These are phyloP conservation scores for Anaspis maculata DNA, from an alignment of 2,888 invertebrate genomes.

Conservation along the genomic window DNA sequence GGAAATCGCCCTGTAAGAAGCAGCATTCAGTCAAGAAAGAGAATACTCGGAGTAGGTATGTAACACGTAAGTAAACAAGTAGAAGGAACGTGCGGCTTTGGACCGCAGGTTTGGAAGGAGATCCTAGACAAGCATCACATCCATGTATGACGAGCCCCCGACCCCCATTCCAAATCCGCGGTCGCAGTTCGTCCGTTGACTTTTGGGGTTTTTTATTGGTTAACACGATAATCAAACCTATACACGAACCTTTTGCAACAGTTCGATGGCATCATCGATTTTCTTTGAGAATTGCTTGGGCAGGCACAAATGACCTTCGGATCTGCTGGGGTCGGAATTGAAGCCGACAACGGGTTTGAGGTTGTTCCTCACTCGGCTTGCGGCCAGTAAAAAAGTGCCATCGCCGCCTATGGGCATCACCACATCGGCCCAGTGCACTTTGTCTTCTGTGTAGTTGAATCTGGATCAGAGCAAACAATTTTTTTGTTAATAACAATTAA, in stretches of 20 bases:
- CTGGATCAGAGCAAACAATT: slow-evolving; percentile 42
- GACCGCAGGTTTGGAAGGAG: too few relatives aligned
- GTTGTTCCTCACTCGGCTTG: slow-evolving; percentile 66
- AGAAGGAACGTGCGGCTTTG: too few relatives aligned
- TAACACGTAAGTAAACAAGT: too few relatives aligned
- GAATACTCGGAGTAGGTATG: too few relatives aligned
- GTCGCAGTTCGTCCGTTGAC: too few relatives aligned
- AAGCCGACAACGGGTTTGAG: slow-evolving; percentile 93
- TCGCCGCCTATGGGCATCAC: slow-evolving; percentile 89
- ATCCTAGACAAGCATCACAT: too few relatives aligned
- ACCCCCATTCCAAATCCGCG: too few relatives aligned
- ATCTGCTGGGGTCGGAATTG: slow-evolving; percentile 89
- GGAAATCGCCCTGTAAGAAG: slow-evolving; percentile 62
- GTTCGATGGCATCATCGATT: slow-evolving; percentile 69
- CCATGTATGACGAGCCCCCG: too few relatives aligned
- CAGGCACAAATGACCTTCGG: slow-evolving; percentile 88
- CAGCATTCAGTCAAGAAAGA: slow-evolving; percentile 3
- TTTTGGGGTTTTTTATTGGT: slow-evolving; percentile 3
- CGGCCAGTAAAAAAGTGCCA: slow-evolving; percentile 92
- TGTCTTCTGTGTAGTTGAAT: slow-evolving; percentile 52
- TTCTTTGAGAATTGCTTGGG: slow-evolving; percentile 77
- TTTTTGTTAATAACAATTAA: neutral
- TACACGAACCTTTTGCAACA: slow-evolving; percentile 59
- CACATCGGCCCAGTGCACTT: slow-evolving; percentile 86
- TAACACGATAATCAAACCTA: too few relatives aligned